Evolutionary conservation across 2,113 vertebrate genomes (phyloP).

Genomic region (Perognathus longimembris): DNA sequence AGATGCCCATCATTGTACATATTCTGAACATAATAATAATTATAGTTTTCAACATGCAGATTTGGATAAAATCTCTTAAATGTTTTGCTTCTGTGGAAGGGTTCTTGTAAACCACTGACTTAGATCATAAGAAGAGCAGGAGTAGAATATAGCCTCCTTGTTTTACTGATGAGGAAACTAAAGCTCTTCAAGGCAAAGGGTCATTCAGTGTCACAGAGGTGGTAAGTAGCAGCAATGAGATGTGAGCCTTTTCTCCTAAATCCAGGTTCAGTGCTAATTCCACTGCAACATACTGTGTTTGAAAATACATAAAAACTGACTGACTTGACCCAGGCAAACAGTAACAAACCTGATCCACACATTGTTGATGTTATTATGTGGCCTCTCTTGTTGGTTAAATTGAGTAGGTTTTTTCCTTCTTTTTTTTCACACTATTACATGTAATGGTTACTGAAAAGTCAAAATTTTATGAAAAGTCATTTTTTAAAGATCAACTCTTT

Average conservation of each 20-base stretch:
- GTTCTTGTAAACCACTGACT: constrained; percentile 13
- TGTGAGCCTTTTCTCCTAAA: background rate
- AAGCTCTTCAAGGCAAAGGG: constrained; percentile 32
- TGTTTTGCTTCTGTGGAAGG: background rate
- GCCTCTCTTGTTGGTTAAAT: background rate
- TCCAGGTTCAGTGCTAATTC: constrained; percentile 43
- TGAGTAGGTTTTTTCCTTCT: background rate
- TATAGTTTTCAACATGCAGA: background rate
- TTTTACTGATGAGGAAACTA: constrained; percentile 41
- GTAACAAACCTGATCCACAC: background rate
- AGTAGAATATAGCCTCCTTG: background rate
- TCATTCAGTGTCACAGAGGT: constrained; percentile 28
- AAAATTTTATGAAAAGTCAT: constrained; percentile 12
- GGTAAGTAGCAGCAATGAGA: background rate
- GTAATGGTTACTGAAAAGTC: constrained; percentile 56
- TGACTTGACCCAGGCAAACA: background rate
- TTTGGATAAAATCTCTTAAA: background rate
- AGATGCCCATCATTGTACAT: background rate
- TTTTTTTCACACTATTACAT: no score
- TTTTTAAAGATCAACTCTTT: constrained; percentile 32
- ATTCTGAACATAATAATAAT: background rate
- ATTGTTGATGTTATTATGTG: background rate
- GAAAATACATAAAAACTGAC: background rate
- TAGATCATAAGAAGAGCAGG: background rate
- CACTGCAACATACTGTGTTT: background rate